Evolutionary conservation across 2,797 vertebrate species (phyloP).

Genomic region (Psittacula derbiana): DNA sequence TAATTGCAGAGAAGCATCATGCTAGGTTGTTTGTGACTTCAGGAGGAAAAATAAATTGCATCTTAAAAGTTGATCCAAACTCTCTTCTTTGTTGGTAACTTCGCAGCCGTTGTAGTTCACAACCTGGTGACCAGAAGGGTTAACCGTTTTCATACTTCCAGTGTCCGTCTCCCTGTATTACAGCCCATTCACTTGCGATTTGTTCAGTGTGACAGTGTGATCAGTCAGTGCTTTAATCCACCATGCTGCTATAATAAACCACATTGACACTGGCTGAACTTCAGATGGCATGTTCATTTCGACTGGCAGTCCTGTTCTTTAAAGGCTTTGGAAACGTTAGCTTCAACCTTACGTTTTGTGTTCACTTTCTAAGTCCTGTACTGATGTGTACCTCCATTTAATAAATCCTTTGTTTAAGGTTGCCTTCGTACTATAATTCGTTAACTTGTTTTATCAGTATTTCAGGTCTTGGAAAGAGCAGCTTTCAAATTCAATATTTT

Average conservation of each 20-base stretch:
- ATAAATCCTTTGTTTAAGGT: neutral
- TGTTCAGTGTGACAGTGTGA: neutral
- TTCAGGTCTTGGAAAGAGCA: neutral
- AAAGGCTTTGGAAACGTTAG: neutral
- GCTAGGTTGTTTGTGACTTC: neutral
- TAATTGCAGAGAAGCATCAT: neutral
- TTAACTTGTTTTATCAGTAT: neutral
- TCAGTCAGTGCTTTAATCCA: neutral
- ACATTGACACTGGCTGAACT: neutral
- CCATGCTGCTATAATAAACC: neutral
- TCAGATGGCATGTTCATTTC: neutral
- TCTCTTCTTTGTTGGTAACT: neutral
- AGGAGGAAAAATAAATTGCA: neutral
- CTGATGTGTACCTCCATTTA: neutral
- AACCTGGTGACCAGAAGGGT: neutral
- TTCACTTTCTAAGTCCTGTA: neutral
- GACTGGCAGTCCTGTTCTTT: neutral
- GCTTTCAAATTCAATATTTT: neutral
- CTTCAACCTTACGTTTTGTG: neutral
- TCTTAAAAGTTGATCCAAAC: neutral
- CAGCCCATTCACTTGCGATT: neutral
- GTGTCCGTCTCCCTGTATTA: neutral
- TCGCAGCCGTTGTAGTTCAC: neutral
- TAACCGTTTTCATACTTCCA: neutral
- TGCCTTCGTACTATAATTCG: neutral